Evolutionary conservation across 2,797 vertebrate species (phyloP), one percentile per base, ranked within the genome.

Genomic region (Telmatherina bonti): DNA sequence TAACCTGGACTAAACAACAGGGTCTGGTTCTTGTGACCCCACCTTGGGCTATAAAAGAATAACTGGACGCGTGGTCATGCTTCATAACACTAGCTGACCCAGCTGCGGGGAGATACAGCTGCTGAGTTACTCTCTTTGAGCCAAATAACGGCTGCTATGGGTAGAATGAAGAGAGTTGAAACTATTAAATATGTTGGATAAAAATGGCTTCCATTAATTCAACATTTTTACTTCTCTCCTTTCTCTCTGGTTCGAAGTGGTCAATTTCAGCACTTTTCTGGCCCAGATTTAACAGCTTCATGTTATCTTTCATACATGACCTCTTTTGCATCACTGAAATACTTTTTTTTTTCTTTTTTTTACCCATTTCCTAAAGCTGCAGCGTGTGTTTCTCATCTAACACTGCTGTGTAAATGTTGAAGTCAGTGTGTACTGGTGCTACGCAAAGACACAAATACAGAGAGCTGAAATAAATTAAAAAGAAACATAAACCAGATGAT

Each of bases 1-100:
- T 67, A 18, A 1, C 62, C 53, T 53, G 29, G 49, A 63, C 68
- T n/a, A 22, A 71, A 71, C 66, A 62, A n/a, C 70, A 1, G 31
- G 29, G 55, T 78, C 15, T 29, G 7, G 51, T 33, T 58, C 38
- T 53, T 41, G 15, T 62, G 45, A 67, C 10, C 36, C 68, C 47
- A 65, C 8, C 54, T 11, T 7, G 56, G 79, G 51, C 35, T 58
- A 67, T 47, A 52, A 13, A 18, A 53, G 56, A 66, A 24, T 53
- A 26, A 18, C 33, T 30, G 18, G 33, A 53, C 10, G 57, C 11
- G 47, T 47, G 35, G 9, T 15, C 24, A 52, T 27, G 66, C 29
- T 36, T 58, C 35, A 41, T 20, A 35, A 20, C 16, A 41, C 36
- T 8, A n/a, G 5, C 60, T 38, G 6, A 15, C 56, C 64, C 53